Base-by-base conservation (phyloP, 2,888 invertebrate species). In the Conistra vaccinii region DNA sequence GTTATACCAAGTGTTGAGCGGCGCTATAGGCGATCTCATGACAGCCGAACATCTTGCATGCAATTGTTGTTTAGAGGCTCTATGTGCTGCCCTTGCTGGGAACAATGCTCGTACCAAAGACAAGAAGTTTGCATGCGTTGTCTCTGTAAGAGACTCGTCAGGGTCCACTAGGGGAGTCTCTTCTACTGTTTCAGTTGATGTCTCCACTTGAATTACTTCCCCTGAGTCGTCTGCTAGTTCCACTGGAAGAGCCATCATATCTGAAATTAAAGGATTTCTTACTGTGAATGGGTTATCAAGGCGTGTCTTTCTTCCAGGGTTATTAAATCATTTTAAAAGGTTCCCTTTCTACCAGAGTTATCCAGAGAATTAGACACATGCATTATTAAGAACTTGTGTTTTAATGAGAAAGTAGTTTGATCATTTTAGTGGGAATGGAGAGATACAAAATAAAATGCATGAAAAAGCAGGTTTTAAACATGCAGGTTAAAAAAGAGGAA, bases 51-150 rank as follows among this genome's bases (percentile, higher is more conserved):
- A 97, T 66, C 98, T 96, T 86, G 98, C 97, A 91, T 98, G 98
- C 93, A 99, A 93, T 90, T 98, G 97, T 10, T 97, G 96, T 81
- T 98, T 97, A 42, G 98, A 98, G 93, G 99, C 98, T 62, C 99
- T 97, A 90, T 98, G 98, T 85, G 99, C 98, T 1, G 97, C 97
- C 9, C 98, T 97, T 0, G 98, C 98, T 70, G 98, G 98, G 89
- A 99, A 98, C 76, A 99, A 97, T 89, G 99, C 99, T 9, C 99
- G 97, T 45, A 99, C 97, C 60, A 99, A 94, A 1, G 99, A 98
- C 92, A 99, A 97, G 96, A 99, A 99, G 92, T 98, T 98, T 0
- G 98, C 97, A 86, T 98, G 98, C 0, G 98, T 98, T 67, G 98
- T 98, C 93, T 98, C 98, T 93, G 98, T 98, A 55, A 98, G 93